A percentile compares a stretch with the other conserved stretches of the same genome.
Evolutionary conservation across 1,140 invertebrate species (phyloP).

Genomic region (Drosophila suzukii): DNA sequence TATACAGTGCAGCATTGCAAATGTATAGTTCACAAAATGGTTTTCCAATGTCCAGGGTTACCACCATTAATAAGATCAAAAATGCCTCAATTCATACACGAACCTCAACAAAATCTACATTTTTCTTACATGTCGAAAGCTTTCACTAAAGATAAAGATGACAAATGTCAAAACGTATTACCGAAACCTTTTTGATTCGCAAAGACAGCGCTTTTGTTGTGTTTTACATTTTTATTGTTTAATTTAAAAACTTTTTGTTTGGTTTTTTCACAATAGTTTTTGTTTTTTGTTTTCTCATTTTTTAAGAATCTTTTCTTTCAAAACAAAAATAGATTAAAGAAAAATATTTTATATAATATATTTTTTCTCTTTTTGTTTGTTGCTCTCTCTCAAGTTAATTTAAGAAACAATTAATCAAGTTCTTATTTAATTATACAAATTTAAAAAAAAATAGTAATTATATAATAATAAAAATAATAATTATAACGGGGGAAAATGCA

Average conservation of each 20-base stretch:
- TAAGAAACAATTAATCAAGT: conserved; percentile 79
- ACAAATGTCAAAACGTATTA: not conserved
- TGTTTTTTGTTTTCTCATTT: conserved; percentile 31
- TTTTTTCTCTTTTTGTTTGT: conserved; percentile 66
- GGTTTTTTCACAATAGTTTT: conserved; percentile 80
- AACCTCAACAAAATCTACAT: not conserved
- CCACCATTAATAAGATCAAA: not conserved
- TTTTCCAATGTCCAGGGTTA: not conserved
- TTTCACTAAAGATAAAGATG: not conserved
- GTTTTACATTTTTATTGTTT: conserved; percentile 80
- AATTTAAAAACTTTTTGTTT: conserved; percentile 81
- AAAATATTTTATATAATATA: conserved; percentile 77
- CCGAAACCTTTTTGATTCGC: not conserved
- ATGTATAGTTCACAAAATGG: too few relatives aligned
- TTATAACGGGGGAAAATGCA: conserved; percentile 79
- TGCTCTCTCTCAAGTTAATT: conserved; percentile 72
- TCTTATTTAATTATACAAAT: conserved; percentile 81
- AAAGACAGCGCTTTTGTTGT: conserved; percentile 34
- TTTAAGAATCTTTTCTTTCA: conserved; percentile 55
- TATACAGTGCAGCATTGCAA: too few relatives aligned
- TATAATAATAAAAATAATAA: conserved; percentile 82
- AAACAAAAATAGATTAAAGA: conserved; percentile 74
- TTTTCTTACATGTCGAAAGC: not conserved
- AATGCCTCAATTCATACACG: not conserved
- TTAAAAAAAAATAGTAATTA: conserved; percentile 80